Percentiles rank a stretch among this genome's conserved stretches.
These are phyloP conservation scores for Oncorhynchus keta DNA, from an alignment of 2,113 vertebrate species.

Conservation along the genomic window DNA sequence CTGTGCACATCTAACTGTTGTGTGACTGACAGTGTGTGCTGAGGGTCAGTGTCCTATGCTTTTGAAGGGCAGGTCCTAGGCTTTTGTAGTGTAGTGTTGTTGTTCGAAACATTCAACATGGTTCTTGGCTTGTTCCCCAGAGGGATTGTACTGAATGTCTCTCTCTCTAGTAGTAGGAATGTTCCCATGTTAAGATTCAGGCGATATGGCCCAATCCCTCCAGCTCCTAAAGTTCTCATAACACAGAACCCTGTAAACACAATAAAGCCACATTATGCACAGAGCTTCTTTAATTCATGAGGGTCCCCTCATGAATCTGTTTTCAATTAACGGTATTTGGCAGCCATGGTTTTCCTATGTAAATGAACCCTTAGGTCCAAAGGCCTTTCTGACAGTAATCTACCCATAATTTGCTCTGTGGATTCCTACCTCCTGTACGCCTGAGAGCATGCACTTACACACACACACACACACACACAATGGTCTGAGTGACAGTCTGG, in stretches of 20 bases:
- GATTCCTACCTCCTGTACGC: no score
- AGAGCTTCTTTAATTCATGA: conserved; percentile 30
- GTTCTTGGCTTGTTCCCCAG: neutral
- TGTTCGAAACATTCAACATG: neutral
- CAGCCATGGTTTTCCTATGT: conserved; percentile 23
- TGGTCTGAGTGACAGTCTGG: no score
- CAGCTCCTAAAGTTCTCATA: conserved; percentile 8
- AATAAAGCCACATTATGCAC: conserved; percentile 20
- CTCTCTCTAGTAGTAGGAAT: neutral
- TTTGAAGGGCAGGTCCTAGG: neutral
- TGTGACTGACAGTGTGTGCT: neutral
- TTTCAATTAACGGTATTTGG: conserved; percentile 11
- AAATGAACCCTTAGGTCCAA: conserved; percentile 10
- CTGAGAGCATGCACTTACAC: no score
- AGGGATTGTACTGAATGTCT: neutral
- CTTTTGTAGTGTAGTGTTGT: neutral
- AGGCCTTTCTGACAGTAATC: no score
- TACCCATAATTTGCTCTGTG: no score
- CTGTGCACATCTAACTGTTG: no score
- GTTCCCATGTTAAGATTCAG: neutral
- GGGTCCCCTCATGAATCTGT: conserved; percentile 18
- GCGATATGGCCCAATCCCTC: neutral
- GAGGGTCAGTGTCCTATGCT: neutral
- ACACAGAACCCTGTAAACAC: conserved; percentile 10
- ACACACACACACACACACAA: conserved; percentile 9